A percentile compares a stretch with the other conserved stretches of the same genome.
Conservation (phyloP, 2,888 invertebrate genomes). For the Yponomeuta cagnagella region DNA sequence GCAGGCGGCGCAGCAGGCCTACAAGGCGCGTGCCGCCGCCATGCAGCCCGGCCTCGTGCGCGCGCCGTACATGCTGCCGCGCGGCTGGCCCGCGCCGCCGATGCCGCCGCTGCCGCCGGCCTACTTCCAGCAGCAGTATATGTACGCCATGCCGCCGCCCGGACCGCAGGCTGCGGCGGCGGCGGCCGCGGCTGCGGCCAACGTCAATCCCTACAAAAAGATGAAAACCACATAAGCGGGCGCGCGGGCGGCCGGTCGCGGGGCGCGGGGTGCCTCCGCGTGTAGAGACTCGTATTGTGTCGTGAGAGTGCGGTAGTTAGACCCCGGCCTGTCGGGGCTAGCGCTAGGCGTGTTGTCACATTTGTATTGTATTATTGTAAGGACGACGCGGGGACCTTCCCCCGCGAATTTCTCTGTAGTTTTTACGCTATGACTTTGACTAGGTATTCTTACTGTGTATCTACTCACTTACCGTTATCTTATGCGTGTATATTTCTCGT, state of each 20-base stretch:
- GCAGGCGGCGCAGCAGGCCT: constrained; percentile 72
- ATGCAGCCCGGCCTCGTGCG: constrained; percentile 62
- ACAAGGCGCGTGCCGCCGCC: constrained; percentile 81
- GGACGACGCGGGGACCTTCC: constrained; percentile 67
- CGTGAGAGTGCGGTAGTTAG: constrained; percentile 27
- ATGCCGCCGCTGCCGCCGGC: constrained; percentile 58
- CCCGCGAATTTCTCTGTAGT: constrained; percentile 70
- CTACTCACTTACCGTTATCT: constrained; percentile 68
- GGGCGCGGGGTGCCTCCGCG: constrained; percentile 45
- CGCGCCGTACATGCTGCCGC: constrained; percentile 63
- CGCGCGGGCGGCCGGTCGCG: constrained; percentile 63
- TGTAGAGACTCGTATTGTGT: constrained; percentile 67
- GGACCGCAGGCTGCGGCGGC: constrained; percentile 57
- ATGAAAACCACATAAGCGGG: constrained; percentile 87
- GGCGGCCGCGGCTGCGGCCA: constrained; percentile 57
- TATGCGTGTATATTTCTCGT: constrained; percentile 76
- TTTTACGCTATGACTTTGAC: constrained; percentile 55
- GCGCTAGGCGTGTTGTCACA: constrained; percentile 73
- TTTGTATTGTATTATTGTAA: constrained; percentile 70
- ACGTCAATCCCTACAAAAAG: constrained; percentile 88
- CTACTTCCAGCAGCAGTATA: constrained; percentile 70
- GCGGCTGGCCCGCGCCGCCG: constrained; percentile 56
- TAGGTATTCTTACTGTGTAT: constrained; percentile 62
- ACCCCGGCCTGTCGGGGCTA: constrained; percentile 66
- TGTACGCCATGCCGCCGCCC: constrained; percentile 71